Conservation (phyloP, 2,888 invertebrate genomes). For the Cantharis flavilabris region DNA sequence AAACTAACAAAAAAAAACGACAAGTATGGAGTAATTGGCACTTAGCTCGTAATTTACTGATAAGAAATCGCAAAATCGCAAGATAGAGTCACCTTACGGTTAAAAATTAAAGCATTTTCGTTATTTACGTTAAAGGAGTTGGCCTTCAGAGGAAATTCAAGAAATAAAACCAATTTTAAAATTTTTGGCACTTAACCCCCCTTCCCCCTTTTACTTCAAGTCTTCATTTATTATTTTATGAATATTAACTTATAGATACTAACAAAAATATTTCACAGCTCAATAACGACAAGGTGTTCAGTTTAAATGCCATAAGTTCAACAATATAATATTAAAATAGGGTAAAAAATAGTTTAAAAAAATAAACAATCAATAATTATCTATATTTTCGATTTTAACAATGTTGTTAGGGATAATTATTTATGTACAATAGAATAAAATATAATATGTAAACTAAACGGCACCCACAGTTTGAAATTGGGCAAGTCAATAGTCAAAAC, state of each 20-base stretch:
- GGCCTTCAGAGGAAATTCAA: too few relatives aligned
- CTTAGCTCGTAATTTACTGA: too few relatives aligned
- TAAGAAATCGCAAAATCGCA: too few relatives aligned
- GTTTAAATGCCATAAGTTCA: neutral
- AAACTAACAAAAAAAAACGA: too few relatives aligned
- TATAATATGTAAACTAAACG: neutral
- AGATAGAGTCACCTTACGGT: too few relatives aligned
- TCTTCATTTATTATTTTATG: neutral
- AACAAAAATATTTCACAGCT: neutral
- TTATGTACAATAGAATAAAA: neutral
- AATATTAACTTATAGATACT: neutral
- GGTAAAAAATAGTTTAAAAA: neutral
- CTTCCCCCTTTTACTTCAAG: too few relatives aligned
- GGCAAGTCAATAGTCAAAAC: neutral
- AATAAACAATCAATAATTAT: neutral
- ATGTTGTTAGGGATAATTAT: neutral
- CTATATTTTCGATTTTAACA: neutral
- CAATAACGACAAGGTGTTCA: neutral
- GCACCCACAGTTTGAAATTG: neutral
- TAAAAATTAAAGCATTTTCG: too few relatives aligned
- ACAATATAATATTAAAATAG: neutral
- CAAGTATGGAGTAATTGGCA: too few relatives aligned
- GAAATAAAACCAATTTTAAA: too few relatives aligned
- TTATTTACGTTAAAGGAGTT: too few relatives aligned
- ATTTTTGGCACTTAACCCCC: too few relatives aligned